phyloP scores from a whole-genome alignment of 2,113 vertebrate species.

The Origma solitaria region DNA sequence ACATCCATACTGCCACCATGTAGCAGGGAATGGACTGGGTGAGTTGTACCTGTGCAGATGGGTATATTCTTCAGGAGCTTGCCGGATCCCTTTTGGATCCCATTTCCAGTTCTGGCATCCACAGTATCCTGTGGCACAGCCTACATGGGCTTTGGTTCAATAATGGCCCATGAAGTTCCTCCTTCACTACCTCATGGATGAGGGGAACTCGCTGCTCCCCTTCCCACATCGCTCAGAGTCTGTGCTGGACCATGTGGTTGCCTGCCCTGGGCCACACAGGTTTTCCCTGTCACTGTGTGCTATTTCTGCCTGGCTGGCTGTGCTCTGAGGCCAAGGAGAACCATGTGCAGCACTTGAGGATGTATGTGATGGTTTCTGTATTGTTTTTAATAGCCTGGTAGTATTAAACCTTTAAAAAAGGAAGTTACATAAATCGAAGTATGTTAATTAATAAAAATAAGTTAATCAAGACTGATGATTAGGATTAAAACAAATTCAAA shows the following conservation, averaged over 20 bases:
- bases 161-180: not conserved
- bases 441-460: not conserved
- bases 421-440: not conserved
- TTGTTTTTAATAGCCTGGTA: not conserved
- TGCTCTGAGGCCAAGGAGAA: not conserved
- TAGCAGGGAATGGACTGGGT: not conserved
- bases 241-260: accelerated
- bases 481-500: not conserved
- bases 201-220: not conserved
- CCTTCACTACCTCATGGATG: not conserved
- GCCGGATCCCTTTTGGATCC: not conserved
- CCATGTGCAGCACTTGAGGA: not conserved
- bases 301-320: not conserved
- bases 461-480: not conserved
- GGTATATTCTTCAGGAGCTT: not conserved
- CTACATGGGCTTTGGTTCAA: not conserved
- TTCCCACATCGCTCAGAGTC: not conserved
- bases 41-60: not conserved
- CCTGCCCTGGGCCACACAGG: not conserved
- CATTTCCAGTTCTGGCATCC: not conserved
- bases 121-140: not conserved
- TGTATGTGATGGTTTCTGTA: not conserved
- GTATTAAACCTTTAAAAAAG: not conserved
- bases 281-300: not conserved
- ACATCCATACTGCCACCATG: not conserved